Base-by-base conservation (phyloP, 2,888 invertebrate genomes). In the Apantesis nais region DNA sequence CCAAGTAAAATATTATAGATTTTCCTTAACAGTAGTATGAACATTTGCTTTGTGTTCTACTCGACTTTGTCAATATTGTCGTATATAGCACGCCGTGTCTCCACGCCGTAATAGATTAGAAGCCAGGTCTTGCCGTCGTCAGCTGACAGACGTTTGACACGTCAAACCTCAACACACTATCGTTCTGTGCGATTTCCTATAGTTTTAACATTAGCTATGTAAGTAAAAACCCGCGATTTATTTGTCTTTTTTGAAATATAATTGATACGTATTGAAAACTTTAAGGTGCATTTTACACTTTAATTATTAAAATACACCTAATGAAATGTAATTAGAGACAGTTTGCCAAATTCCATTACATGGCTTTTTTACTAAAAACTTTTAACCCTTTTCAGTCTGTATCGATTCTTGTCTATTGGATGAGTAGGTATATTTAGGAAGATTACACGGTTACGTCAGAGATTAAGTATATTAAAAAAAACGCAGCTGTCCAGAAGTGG, bases 71-170 rank as follows among this genome's bases (percentile, higher is more conserved):
- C 69, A 77, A 78, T 77, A 76, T 79, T 71, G 74, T 74, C 73
- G 68, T 68, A 66, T 68, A 48, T 65, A 61, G 73, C 67, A 68
- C 72, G 73, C 68, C 70, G 63, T 61, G 73, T 75, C 58, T 41
- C 19, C 29, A 61, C 39, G n/a, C 62, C 19, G 34, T 66, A 72
- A 76, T 77, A 82, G 78, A 72, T 76, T 83, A 80, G 61, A 80
- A 85, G 89, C 88, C 89, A 78, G 84, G 81, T 88, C 89, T 89
- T 88, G 89, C 89, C 89, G 85, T 81, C 78, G 39, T 58, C 39
- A 58, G 29, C 39, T 66, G 29, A 58, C 39, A 63, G 52, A 37
- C 65, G n/a, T 55, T 55, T 66, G 25, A 84, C 79, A 83, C 83
- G 80, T 81, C 82, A 80, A 82, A 86, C 84, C 84, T 86, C 82